Evolutionary conservation across 1,140 invertebrate genomes (phyloP).

Genomic region (Alviniconcha marisindica): DNA sequence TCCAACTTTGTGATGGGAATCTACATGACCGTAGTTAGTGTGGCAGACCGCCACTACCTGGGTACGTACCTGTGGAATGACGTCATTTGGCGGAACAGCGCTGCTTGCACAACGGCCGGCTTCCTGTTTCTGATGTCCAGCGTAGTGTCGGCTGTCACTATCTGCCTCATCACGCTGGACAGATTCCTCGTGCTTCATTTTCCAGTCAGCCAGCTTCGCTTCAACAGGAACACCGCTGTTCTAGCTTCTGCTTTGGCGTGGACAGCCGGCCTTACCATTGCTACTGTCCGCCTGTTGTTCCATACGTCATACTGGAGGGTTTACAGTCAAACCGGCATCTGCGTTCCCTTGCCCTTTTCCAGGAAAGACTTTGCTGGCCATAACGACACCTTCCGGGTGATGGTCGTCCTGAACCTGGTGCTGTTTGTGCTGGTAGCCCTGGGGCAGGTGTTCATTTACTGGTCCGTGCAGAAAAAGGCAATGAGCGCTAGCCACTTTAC

Average conservation of each 20-base stretch:
- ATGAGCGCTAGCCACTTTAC: too few species aligned
- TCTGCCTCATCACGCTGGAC: slow-evolving; percentile 24
- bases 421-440: neutral
- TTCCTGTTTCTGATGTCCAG: slow-evolving; percentile 17
- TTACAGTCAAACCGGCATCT: slow-evolving; percentile 13
- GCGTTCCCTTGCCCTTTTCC: neutral
- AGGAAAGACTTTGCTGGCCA: neutral
- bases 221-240: neutral
- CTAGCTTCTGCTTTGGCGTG: neutral
- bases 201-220: neutral
- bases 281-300: neutral
- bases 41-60: neutral
- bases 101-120: neutral
- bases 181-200: neutral
- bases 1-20: neutral
- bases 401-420: neutral
- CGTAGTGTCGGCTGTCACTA: neutral
- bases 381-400: neutral
- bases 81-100: neutral
- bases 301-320: neutral
- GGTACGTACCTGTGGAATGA: neutral
- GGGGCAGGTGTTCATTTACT: neutral
- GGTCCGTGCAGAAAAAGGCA: neutral
- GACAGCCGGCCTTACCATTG: neutral
- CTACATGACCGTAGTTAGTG: neutral